Evolutionary conservation across 2,888 invertebrate species (phyloP).

Genomic region (Limnephilus lunatus): DNA sequence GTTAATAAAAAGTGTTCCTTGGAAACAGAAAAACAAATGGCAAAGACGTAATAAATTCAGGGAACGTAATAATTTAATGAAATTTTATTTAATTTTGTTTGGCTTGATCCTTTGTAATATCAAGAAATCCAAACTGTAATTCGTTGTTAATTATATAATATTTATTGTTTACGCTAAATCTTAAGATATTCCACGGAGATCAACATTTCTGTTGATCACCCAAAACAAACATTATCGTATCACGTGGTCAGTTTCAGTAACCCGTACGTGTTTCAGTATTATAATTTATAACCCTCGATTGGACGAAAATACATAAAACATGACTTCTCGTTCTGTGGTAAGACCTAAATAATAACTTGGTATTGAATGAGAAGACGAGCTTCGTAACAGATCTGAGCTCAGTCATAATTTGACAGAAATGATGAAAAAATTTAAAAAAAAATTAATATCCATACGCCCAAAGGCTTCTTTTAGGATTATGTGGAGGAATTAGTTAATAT

Average conservation of each 20-base stretch:
- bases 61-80: too few relatives aligned
- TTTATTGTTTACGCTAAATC: not conserved
- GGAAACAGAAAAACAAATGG: too few relatives aligned
- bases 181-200: not conserved
- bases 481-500: not conserved
- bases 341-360: not conserved
- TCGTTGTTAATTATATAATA: not conserved
- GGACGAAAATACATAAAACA: not conserved
- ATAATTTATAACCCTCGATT: not conserved
- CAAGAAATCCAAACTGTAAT: not conserved
- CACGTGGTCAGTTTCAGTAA: slow-evolving; percentile 26
- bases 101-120: not conserved
- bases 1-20: too few relatives aligned
- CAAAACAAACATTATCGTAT: slow-evolving; percentile 15
- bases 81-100: too few relatives aligned
- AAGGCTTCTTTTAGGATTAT: not conserved
- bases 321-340: not conserved
- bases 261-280: not conserved
- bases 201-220: slow-evolving; percentile 10
- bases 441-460: not conserved
- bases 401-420: not conserved
- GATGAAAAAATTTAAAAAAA: too few relatives aligned
- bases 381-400: not conserved
- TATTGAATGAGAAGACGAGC: not conserved
- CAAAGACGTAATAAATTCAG: too few relatives aligned